Conservation (phyloP, 2,113 vertebrate genomes). For the Alligator mississippiensis region DNA sequence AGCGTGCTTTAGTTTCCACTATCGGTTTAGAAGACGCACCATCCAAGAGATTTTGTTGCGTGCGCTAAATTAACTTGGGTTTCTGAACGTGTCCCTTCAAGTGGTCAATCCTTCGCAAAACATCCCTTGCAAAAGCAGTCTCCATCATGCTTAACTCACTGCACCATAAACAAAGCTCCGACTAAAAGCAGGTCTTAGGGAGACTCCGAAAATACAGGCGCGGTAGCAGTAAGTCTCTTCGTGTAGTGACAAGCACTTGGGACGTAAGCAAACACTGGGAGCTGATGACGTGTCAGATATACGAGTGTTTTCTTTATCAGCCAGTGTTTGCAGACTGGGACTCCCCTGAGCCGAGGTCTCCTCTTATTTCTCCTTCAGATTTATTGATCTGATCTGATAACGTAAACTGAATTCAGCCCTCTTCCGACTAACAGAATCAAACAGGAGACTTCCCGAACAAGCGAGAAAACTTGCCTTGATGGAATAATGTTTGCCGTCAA, state of each 20-base stretch:
- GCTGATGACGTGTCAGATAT: slow-evolving; percentile 83
- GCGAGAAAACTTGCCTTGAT: neutral
- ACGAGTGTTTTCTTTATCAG: slow-evolving; percentile 82
- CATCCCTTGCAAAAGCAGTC: slow-evolving; percentile 6
- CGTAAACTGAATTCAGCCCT: neutral
- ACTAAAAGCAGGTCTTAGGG: neutral
- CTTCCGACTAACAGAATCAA: neutral
- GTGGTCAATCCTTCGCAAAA: slow-evolving; percentile 8
- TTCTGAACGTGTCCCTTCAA: slow-evolving; percentile 15
- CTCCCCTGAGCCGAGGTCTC: slow-evolving; percentile 67
- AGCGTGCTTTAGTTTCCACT: neutral
- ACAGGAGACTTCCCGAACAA: neutral
- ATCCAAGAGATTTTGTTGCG: neutral
- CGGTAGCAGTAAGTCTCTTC: slow-evolving; percentile 64
- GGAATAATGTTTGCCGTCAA: neutral
- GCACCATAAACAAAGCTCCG: slow-evolving; percentile 26
- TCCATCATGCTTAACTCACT: neutral
- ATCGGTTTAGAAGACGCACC: neutral
- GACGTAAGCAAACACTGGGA: slow-evolving; percentile 81
- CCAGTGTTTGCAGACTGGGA: slow-evolving; percentile 77
- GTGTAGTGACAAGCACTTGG: slow-evolving; percentile 60
- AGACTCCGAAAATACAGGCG: slow-evolving; percentile 50
- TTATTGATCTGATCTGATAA: slow-evolving; percentile 66
- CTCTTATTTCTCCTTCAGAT: slow-evolving; percentile 60
- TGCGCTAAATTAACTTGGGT: neutral